These are phyloP conservation scores for Centropus bengalensis DNA, from an alignment of 2,113 vertebrate genomes.

Conservation along the genomic window DNA sequence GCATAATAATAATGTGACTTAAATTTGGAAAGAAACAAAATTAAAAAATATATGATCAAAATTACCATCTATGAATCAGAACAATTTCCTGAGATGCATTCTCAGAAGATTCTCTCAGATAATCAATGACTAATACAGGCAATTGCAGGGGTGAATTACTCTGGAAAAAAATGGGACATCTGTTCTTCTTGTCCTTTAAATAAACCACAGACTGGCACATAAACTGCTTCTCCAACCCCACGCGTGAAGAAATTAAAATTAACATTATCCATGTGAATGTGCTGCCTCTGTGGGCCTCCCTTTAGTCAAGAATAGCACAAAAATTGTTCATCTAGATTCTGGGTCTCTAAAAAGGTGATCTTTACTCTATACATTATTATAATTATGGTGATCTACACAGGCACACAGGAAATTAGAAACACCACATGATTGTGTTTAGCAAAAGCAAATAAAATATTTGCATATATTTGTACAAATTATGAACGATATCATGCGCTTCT, in stretches of 20 bases:
- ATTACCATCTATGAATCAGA: not conserved
- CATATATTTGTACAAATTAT: not conserved
- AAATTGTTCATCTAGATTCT: not conserved
- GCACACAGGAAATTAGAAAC: not conserved
- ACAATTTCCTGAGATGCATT: not conserved
- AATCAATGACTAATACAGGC: not conserved
- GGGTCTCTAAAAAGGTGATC: not conserved
- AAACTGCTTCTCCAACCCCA: not conserved
- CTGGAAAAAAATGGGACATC: not conserved
- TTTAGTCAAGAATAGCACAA: not conserved
- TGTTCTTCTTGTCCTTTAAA: slow-evolving; percentile 28
- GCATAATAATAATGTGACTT: not conserved
- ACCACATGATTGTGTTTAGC: not conserved
- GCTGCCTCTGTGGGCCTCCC: not conserved
- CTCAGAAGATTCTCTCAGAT: not conserved
- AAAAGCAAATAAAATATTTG: not conserved
- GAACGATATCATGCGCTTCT: not conserved
- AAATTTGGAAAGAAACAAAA: not conserved
- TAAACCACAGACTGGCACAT: not conserved
- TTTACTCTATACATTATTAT: not conserved
- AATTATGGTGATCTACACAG: not conserved
- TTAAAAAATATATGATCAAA: not conserved
- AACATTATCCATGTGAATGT: not conserved
- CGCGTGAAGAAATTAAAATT: slow-evolving; percentile 15
- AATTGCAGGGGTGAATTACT: not conserved